Base-by-base conservation (phyloP, 2,888 invertebrate genomes). In the Amorpha juglandis region DNA sequence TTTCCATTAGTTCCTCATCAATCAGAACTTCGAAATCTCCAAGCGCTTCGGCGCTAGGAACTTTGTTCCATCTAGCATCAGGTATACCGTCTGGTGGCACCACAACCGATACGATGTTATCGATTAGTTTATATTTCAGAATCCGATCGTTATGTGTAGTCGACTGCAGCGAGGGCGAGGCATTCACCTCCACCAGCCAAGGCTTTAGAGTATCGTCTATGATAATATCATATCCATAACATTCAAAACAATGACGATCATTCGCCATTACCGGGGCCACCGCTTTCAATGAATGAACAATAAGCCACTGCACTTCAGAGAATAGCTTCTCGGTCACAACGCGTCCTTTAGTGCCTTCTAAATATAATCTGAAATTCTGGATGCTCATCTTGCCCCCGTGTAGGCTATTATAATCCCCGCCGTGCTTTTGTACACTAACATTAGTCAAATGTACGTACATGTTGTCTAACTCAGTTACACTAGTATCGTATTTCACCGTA, bases 381-480 rank as follows among this genome's bases (percentile, higher is more conserved):
- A 98, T 96, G 71, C 98, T 98, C 95, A 98, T 96, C 93, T 99
- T 99, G 1, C 99, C 99, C 16, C 99, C 99, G 80, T 99, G 99
- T 66, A 98, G 94, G 74, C 96, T 96, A 88, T 99, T 99, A 86
- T 99, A 99, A 86, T 98, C 99, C 63, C 97, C 98, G 73, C 99
- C 99, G 82, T 98, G 98, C 86, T 98, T 99, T 89, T 99, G 99
- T 16, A 99, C 98, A 67, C 99, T 98, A 1, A 99, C 99, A 88
- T 99, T 99, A 16, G 99, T 99, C 71, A 99, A 94, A 93, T 99
- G 99, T 66, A 99, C 98, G 81, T 98, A 99, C 96, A 98, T 98
- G 86, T 98, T 98, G 87, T 98, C 98, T 77, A 97, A 88, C 87
- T 98, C 98, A 52, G 97, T 96, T 38, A 97, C 97, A 84, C 97